Evolutionary conservation across 2,888 invertebrate genomes (phyloP), one percentile per base, ranked within the genome.

Genomic region (Acheta domesticus): DNA sequence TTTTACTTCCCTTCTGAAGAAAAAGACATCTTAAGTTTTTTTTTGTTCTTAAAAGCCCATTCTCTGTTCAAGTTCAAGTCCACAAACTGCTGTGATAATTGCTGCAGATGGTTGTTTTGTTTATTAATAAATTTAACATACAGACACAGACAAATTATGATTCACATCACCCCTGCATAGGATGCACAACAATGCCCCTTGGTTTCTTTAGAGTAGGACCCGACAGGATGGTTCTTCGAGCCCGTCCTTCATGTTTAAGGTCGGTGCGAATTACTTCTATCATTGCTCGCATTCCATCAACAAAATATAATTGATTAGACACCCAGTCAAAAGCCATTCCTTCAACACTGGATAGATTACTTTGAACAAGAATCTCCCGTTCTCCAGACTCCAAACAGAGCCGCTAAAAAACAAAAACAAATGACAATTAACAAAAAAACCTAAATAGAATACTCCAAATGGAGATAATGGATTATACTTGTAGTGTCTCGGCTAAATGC

Each of bases 321-420:
- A 96, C 92, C 95, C 96, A 97, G 86, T 97, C 97, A 78, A 93
- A 90, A 0, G 96, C 94, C 92, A 97, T 93, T 2, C 96, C 95
- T 87, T 96, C 96, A 74, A 97, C 93, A 12, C 94, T 94, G 21
- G 92, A 90, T 80, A 96, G 86, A 83, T 94, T 92, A 0, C 90
- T 91, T 77, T 93, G 92, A 0, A 96, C 92, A 0, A 96, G 88
- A 20, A 93, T 89, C 86, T 95, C 94, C 8, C 91, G 90, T 0
- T 89, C 90, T 11, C 93, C 93, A 84, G 92, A 91, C 23, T 85
- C 85, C 83, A 95, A 91, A 85, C 94, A 94, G 84, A 94, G 93
- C 20, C 94, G 89, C 86, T 86, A 79, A 21, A 84, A n/a, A n/a
- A 83, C 79, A 21, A 75, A 21, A 21, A 21, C 73, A 75, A 75